Conservation (phyloP, 2,113 vertebrate genomes). For the Dasypus novemcinctus region DNA sequence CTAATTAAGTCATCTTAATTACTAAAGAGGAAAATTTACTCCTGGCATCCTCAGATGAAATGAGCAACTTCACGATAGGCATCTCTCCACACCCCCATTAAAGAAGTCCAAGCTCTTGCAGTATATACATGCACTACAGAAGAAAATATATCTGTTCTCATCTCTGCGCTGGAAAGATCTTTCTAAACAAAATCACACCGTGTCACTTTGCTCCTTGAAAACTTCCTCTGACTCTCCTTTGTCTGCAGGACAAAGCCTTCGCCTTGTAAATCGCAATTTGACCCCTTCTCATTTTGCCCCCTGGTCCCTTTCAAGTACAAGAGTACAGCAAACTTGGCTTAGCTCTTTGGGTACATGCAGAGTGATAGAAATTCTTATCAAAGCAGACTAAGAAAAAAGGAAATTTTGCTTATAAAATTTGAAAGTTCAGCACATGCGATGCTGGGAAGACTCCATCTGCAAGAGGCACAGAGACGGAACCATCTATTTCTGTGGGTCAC, state of each 20-base stretch:
- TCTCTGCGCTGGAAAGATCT: neutral
- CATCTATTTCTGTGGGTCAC: neutral
- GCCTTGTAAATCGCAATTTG: neutral
- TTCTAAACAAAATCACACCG: neutral
- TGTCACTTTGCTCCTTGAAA: neutral
- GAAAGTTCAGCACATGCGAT: neutral
- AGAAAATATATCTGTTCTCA: neutral
- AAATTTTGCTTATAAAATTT: neutral
- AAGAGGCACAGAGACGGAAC: neutral
- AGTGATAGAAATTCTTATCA: neutral
- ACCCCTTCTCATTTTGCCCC: neutral
- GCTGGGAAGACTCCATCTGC: neutral
- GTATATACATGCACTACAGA: neutral
- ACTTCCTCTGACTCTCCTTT: accelerated
- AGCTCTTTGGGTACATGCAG: neutral
- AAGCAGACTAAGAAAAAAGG: neutral
- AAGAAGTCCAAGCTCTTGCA: neutral
- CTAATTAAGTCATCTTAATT: slow-evolving; percentile 20
- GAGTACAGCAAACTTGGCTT: neutral
- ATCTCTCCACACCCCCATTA: neutral
- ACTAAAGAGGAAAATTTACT: neutral
- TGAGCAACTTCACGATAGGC: neutral
- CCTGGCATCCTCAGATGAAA: neutral
- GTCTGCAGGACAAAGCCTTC: neutral
- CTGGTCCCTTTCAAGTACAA: neutral